phyloP scores from a whole-genome alignment of 35 echinoderm and acorn worm species.

The Chiridota heheva region DNA sequence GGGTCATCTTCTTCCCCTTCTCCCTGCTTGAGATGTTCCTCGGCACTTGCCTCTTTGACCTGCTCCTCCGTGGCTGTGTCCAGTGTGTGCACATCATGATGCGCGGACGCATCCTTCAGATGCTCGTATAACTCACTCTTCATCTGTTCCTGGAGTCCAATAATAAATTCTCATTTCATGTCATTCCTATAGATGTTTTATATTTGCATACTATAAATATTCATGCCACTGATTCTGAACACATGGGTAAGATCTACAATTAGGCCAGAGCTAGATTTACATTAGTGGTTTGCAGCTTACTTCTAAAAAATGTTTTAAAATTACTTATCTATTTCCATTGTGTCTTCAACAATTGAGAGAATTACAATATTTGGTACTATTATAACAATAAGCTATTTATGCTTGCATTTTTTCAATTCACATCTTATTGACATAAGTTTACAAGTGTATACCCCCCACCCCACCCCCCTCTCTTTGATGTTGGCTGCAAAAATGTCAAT shows the following conservation, averaged over 20 bases:
- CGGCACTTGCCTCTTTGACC: slow-evolving; percentile 52
- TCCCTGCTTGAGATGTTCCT: slow-evolving; percentile 41
- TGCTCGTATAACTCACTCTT: slow-evolving; percentile 92
- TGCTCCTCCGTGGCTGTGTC: slow-evolving; percentile 93
- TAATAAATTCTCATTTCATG: background rate
- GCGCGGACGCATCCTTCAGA: slow-evolving; percentile 62
- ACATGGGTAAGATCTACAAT: background rate
- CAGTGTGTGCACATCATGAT: slow-evolving; percentile 77
- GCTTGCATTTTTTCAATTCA: no score
- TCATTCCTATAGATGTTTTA: background rate
- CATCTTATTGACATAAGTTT: no score
- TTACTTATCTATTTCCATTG: background rate
- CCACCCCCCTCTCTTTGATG: no score
- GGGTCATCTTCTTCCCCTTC: slow-evolving; percentile 58
- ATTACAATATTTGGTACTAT: no score
- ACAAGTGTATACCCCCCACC: no score
- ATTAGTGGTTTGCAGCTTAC: background rate
- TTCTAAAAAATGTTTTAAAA: background rate
- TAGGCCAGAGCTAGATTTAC: background rate
- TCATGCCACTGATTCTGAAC: background rate
- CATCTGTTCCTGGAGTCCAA: background rate
- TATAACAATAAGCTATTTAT: no score
- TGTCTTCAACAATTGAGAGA: no score
- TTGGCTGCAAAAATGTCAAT: no score
- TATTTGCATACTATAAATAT: background rate